These are phyloP conservation scores for Pseudorhiza aurosa DNA, from an alignment of 30 jellyfish, hydroid and myxozoan species.

Conservation along the genomic window DNA sequence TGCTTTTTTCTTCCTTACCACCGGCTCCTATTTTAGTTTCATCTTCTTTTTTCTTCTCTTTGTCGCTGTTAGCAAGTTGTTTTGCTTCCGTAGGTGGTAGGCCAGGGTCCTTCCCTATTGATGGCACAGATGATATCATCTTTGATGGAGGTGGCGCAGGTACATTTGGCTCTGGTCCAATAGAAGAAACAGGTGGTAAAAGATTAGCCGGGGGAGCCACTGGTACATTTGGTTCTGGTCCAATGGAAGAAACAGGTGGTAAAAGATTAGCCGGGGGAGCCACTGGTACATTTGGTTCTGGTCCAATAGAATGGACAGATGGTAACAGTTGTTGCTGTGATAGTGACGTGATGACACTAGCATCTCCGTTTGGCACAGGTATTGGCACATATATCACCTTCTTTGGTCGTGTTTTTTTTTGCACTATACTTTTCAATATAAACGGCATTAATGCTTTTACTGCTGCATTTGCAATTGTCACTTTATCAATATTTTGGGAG, in stretches of 20 bases:
- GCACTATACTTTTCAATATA: constrained; percentile 35
- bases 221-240: constrained; percentile 48
- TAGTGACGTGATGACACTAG: background rate
- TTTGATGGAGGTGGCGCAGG: constrained; percentile 38
- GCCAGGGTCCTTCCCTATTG: constrained; percentile 72
- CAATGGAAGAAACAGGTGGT: constrained; percentile 47
- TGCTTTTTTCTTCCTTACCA: constrained; percentile 16
- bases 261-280: constrained; percentile 31
- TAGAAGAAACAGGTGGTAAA: constrained; percentile 67
- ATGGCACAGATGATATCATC: constrained; percentile 38
- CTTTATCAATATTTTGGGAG: constrained; percentile 10
- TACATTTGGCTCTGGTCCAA: constrained; percentile 41
- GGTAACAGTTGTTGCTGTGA: background rate
- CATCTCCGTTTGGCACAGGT: constrained; percentile 6
- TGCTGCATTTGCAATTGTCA: constrained; percentile 75
- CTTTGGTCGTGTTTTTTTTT: background rate
- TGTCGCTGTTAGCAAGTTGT: constrained; percentile 9
- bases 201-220: constrained; percentile 11
- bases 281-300: constrained; percentile 36
- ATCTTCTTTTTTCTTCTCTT: constrained; percentile 37
- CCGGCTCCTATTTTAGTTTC: too few species aligned
- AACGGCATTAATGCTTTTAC: constrained; percentile 77
- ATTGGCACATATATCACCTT: constrained; percentile 24
- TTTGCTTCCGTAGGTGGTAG: background rate
- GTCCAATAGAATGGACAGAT: constrained; percentile 48